These are phyloP conservation scores for Platichthys stellatus DNA, from an alignment of 2,113 vertebrate genomes.

Conservation along the genomic window DNA sequence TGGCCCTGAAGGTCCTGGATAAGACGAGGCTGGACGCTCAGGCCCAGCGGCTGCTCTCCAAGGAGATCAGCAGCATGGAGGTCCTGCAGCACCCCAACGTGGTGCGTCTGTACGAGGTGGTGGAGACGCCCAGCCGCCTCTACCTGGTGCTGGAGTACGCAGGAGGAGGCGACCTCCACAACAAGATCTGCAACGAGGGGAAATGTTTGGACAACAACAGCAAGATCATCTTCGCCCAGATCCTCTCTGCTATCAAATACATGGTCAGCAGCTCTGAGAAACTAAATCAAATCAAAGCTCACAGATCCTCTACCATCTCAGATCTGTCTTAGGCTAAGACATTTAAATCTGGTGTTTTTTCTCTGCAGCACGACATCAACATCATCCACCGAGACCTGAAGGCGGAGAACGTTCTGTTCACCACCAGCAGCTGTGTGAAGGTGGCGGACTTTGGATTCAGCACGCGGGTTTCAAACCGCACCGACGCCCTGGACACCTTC, in stretches of 20 bases:
- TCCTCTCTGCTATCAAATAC: conserved; percentile 93
- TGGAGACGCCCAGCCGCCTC: conserved; percentile 91
- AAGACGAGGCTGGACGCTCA: conserved; percentile 90
- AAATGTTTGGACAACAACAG: conserved; percentile 86
- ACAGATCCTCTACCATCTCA: background rate
- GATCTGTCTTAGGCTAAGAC: background rate
- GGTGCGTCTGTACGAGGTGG: conserved; percentile 92
- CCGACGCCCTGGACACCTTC: conserved; percentile 89
- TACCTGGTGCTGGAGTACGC: conserved; percentile 95
- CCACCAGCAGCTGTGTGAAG: conserved; percentile 87
- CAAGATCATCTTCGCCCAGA: conserved; percentile 93
- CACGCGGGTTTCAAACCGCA: conserved; percentile 83
- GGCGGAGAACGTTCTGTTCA: conserved; percentile 93
- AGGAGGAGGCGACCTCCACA: conserved; percentile 92
- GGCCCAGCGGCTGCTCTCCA: conserved; percentile 88
- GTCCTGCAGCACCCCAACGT: conserved; percentile 91
- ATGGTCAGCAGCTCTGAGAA: conserved; percentile 79
- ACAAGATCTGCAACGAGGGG: conserved; percentile 87
- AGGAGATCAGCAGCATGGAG: conserved; percentile 95
- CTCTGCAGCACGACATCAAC: conserved; percentile 88
- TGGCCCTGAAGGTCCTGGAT: conserved; percentile 96
- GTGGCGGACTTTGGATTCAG: conserved; percentile 98
- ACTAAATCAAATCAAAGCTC: too few relatives aligned
- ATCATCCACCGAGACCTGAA: conserved; percentile 96
- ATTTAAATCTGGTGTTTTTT: background rate